Evolutionary conservation across 2,888 invertebrate genomes (phyloP), one percentile per base, ranked within the genome.

Genomic region (Ochropacha duplaris): DNA sequence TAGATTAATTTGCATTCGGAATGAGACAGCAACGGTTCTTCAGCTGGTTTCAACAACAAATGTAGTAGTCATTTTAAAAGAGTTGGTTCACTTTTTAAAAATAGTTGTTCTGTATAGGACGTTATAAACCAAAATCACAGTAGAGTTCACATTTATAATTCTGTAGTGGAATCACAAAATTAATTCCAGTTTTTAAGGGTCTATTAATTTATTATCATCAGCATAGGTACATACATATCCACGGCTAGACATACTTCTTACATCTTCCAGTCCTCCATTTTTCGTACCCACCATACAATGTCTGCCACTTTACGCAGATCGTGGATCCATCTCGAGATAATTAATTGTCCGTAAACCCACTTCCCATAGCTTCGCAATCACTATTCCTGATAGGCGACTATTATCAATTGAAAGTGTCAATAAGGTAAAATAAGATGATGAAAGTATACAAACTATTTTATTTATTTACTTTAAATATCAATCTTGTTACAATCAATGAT

Each of bases 1-100:
- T 74, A 67, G 60, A 31, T 68, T 64, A 54, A 72, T 76, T 75
- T 76, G 63, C 62, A 71, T 74, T 60, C 56, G 57, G 26, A 63
- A 65, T 68, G 61, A 59, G 61, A 5, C 44, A 44, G 6, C n/a
- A 19, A 8, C 16, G 6, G 39, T 16, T 19, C n/a, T 36, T 36
- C 36, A 14, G 36, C 19, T 44, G 9, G 16, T 19, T 9, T 44
- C 44, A 44, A 39, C 44, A 44, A 44, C 14, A 19, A 19, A 19
- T 9, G 19, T 19, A 9, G 19, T 44, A 19, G 19, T 44, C 16
- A 19, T 44, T 44, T 44, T n/a, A n/a, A n/a, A n/a, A 36, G 31
- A n/a, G n/a, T n/a, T n/a, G n/a, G n/a, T n/a, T n/a, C n/a, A n/a
- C n/a, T n/a, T n/a, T n/a, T n/a, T n/a, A n/a, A n/a, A n/a, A n/a